Evolutionary conservation across 2,113 vertebrate genomes (phyloP), one percentile per base, ranked within the genome.

Genomic region (Cololabis saira): DNA sequence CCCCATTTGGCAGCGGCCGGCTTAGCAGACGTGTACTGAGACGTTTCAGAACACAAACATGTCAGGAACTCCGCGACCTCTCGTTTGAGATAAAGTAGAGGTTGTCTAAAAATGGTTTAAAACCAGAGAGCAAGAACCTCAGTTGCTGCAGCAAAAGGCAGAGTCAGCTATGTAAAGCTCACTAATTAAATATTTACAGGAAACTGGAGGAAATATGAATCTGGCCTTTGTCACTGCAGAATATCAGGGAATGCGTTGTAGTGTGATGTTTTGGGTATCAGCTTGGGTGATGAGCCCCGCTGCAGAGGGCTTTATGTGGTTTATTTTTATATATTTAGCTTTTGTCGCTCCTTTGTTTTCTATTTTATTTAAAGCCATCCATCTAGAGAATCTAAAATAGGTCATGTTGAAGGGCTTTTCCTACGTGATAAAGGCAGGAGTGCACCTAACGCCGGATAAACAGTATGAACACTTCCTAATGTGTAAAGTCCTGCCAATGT

Each of bases 141-240:
- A 17, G 59, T 73, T 33, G 55, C 48, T 78, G 57, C n/a, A 58
- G 59, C 72, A 72, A 69, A 63, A 53, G 70, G 49, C 45, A 0
- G 43, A 3, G 41, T 62, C 48, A 18, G 74, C 71, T 73, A 69
- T 78, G 45, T 15, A 19, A 58, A 52, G 72, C 79, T 80, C 60
- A 63, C 85, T 93, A 92, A 93, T 78, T 88, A 83, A 76, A 81
- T 93, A 93, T 93, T 94, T 93, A 91, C 86, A 91, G 27, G 84
- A 76, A 5, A 15, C 5, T 60, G 50, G 45, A 76, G 64, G 58
- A 82, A 83, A 79, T 59, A 52, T 54, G 68, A 74, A 75, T 90
- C 92, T 92, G 93, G 90, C 84, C 78, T 81, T 70, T 90, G 87
- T 92, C 86, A 87, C 45, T 30, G 73, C 33, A 54, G 76, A 65